Percentiles rank a stretch among this genome's conserved stretches.
These are phyloP conservation scores for Deilephila porcellus DNA, from an alignment of 2,888 invertebrate species.

Conservation along the genomic window DNA sequence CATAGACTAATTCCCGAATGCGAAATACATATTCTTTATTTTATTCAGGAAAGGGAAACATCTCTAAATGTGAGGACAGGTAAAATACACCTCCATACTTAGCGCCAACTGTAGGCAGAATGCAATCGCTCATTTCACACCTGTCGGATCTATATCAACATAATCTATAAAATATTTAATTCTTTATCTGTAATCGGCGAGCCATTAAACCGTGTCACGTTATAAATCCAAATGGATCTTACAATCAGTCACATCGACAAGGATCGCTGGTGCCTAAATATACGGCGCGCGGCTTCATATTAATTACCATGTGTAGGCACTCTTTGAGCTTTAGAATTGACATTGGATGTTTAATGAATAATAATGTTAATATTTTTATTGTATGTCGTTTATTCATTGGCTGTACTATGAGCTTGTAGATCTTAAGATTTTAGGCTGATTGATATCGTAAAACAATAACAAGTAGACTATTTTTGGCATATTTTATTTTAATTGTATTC, in stretches of 20 bases:
- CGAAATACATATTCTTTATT: too few relatives aligned
- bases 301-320: slow-evolving; percentile 11
- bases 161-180: slow-evolving; percentile 13
- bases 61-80: too few relatives aligned
- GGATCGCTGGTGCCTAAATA: slow-evolving; percentile 18
- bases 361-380: neutral
- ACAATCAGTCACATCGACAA: slow-evolving; percentile 63
- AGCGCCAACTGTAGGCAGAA: neutral
- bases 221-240: slow-evolving; percentile 59
- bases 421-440: too few relatives aligned
- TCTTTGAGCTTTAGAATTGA: neutral
- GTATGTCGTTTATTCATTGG: neutral
- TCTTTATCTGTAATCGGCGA: slow-evolving; percentile 35
- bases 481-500: too few relatives aligned
- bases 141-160: neutral
- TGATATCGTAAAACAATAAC: too few relatives aligned
- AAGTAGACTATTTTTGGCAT: too few relatives aligned
- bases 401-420: too few relatives aligned
- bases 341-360: neutral
- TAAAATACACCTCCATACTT: too few relatives aligned
- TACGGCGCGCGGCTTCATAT: slow-evolving; percentile 28
- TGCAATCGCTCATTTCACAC: neutral
- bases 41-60: too few relatives aligned
- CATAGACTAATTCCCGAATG: too few relatives aligned
- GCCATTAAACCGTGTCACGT: slow-evolving; percentile 58